These are phyloP conservation scores for Drosophila kikkawai DNA, from an alignment of 1,140 invertebrate species.

Conservation along the genomic window DNA sequence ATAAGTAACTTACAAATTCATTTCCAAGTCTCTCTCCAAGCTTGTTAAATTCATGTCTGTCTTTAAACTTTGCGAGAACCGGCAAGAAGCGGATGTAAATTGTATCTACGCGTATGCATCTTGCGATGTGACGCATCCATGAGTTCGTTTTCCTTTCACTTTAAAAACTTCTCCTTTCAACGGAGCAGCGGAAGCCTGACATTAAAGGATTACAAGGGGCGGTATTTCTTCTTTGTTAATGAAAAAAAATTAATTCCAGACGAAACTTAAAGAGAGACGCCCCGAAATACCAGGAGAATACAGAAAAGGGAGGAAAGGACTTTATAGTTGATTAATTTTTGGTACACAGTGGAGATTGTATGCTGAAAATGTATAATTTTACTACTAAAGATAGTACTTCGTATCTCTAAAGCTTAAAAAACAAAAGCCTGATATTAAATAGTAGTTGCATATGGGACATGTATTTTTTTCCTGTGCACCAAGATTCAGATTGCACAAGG, in stretches of 20 bases:
- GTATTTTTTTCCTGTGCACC: slow-evolving; percentile 3
- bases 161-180: slow-evolving; percentile 43
- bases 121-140: slow-evolving; percentile 31
- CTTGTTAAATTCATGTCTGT: slow-evolving; percentile 16
- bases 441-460: background rate
- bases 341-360: background rate
- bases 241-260: slow-evolving; percentile 14
- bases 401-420: background rate
- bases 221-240: slow-evolving; percentile 26
- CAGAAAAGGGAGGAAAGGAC: slow-evolving; percentile 25
- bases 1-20: slow-evolving; percentile 20
- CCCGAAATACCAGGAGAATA: slow-evolving; percentile 25
- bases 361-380: fast-evolving
- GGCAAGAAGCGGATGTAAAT: slow-evolving; percentile 31
- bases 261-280: slow-evolving; percentile 28
- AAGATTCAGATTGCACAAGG: slow-evolving; percentile 38
- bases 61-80: slow-evolving; percentile 24
- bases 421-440: background rate
- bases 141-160: slow-evolving; percentile 44
- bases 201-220: slow-evolving; percentile 63
- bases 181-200: slow-evolving; percentile 37
- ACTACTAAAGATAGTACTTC: background rate
- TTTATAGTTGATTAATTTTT: slow-evolving; percentile 61
- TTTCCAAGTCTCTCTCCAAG: slow-evolving; percentile 4
- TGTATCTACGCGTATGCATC: slow-evolving; percentile 26